phyloP scores from a whole-genome alignment of 1,140 invertebrate genomes.

The Cherax quadricarinatus region DNA sequence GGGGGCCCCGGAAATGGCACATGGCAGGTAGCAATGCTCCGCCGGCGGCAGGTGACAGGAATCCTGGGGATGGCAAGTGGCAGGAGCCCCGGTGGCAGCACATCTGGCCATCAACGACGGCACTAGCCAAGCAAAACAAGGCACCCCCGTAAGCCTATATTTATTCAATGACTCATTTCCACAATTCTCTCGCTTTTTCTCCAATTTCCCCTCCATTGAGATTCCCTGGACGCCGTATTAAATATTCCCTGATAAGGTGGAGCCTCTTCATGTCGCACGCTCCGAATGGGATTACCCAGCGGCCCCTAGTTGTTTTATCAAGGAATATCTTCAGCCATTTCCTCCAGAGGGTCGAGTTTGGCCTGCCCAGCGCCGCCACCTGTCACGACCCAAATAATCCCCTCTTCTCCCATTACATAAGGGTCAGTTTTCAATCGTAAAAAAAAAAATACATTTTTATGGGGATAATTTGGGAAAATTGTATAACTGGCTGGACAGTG shows the following conservation, averaged over 20 bases:
- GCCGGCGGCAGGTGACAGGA: no score
- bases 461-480: slow-evolving; percentile 63
- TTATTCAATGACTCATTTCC: slow-evolving; percentile 61
- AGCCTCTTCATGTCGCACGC: slow-evolving; percentile 51
- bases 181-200: slow-evolving; percentile 58
- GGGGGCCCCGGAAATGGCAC: no score
- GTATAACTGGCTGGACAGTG: slow-evolving; percentile 66
- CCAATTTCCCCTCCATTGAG: slow-evolving; percentile 43
- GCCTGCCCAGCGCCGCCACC: slow-evolving; percentile 26
- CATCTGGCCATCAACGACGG: neutral
- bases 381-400: slow-evolving; percentile 23
- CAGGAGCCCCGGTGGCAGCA: no score
- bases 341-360: slow-evolving; percentile 9
- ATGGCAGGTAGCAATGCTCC: no score
- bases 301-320: slow-evolving; percentile 34
- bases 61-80: no score
- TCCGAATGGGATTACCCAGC: slow-evolving; percentile 52
- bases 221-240: slow-evolving; percentile 41
- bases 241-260: slow-evolving; percentile 58
- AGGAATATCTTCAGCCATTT: slow-evolving; percentile 35
- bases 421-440: slow-evolving; percentile 52
- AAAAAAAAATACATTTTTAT: slow-evolving; percentile 41
- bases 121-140: slow-evolving; percentile 51
- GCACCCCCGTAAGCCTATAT: slow-evolving; percentile 31
- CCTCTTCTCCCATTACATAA: slow-evolving; percentile 4